Evolutionary conservation across 2,797 vertebrate genomes (phyloP).

Genomic region (Rhinatrema bivittatum): DNA sequence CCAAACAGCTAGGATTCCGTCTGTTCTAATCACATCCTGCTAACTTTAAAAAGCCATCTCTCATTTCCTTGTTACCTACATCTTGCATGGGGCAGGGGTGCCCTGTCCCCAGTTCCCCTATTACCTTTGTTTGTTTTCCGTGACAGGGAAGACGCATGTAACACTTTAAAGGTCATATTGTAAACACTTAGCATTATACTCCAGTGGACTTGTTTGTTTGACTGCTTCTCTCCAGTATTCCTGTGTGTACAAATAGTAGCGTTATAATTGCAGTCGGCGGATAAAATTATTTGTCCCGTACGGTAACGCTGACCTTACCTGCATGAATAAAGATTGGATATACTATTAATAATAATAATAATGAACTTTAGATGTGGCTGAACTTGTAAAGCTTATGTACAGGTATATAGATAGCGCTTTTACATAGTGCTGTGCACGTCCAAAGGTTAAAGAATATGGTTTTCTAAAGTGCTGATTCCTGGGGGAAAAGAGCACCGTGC

Average conservation of each 20-base stretch:
- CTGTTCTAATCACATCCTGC: slow-evolving; percentile 47
- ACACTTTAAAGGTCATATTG: slow-evolving; percentile 32
- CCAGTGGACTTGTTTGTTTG: slow-evolving; percentile 9
- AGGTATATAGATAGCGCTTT: no score
- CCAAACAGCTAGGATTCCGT: slow-evolving; percentile 48
- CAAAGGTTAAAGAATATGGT: no score
- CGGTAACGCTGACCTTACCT: no score
- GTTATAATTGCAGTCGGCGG: no score
- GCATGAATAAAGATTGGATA: no score
- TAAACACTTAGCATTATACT: slow-evolving; percentile 34
- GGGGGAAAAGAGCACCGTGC: no score
- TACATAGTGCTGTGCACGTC: no score
- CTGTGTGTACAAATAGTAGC: neutral
- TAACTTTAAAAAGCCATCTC: slow-evolving; percentile 45
- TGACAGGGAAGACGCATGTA: slow-evolving; percentile 31
- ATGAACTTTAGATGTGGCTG: no score
- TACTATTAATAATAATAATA: no score
- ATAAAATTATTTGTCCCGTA: no score
- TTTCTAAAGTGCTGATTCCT: no score
- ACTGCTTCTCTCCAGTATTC: slow-evolving; percentile 1
- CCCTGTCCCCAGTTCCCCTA: slow-evolving; percentile 25
- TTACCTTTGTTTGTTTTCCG: slow-evolving; percentile 48
- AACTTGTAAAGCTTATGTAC: no score
- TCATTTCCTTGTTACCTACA: slow-evolving; percentile 48
- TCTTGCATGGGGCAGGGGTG: slow-evolving; percentile 27